Evolutionary conservation across 2,797 vertebrate genomes (phyloP).

Genomic region (Aulostomus chinensis): DNA sequence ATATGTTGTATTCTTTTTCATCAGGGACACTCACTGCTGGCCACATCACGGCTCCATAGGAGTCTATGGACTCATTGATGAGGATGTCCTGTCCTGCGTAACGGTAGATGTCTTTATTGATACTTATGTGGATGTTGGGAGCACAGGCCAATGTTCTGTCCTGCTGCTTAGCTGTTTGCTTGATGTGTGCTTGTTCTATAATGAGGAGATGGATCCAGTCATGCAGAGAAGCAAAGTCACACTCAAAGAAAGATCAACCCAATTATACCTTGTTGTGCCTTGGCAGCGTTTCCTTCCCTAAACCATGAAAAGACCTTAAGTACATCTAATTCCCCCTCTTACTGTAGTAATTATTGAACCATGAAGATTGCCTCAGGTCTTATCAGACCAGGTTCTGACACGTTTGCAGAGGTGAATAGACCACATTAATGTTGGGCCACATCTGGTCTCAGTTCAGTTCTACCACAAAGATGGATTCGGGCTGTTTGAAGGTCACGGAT

Average conservation of each 20-base stretch:
- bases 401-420: too few relatives aligned
- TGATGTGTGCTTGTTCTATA: not conserved
- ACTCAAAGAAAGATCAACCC: not conserved
- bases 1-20: not conserved
- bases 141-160: conserved; percentile 56
- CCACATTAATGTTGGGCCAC: too few relatives aligned
- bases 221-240: not conserved
- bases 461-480: too few relatives aligned
- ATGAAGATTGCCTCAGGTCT: too few relatives aligned
- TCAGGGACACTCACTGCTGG: conserved; percentile 79
- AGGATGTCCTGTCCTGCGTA: conserved; percentile 85
- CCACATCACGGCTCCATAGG: conserved; percentile 83
- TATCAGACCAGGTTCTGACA: too few relatives aligned
- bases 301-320: too few relatives aligned
- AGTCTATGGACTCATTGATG: conserved; percentile 88
- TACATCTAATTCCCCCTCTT: too few relatives aligned
- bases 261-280: too few relatives aligned
- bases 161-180: conserved; percentile 55
- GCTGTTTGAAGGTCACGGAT: too few relatives aligned
- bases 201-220: not conserved
- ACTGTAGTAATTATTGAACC: too few relatives aligned
- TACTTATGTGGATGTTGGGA: conserved; percentile 62
- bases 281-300: not conserved
- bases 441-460: too few relatives aligned
- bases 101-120: conserved; percentile 81